These are phyloP conservation scores for Chironomus striatipennis DNA, from an alignment of 1,140 invertebrate genomes.

Conservation along the genomic window DNA sequence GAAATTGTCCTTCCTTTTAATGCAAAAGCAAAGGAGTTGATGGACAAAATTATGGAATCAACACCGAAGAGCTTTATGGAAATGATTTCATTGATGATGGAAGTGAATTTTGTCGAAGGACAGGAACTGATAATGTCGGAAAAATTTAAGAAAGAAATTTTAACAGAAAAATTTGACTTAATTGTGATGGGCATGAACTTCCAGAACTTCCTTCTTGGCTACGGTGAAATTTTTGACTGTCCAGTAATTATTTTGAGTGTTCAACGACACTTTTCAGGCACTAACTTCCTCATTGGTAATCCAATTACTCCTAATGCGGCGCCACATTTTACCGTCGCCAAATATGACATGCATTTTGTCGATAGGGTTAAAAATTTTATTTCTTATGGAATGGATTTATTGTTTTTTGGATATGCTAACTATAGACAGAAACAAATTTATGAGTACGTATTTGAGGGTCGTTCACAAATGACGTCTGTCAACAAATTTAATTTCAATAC, in stretches of 20 bases:
- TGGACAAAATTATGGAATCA: neutral
- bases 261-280: conserved; percentile 25
- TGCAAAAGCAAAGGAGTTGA: neutral
- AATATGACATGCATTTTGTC: conserved; percentile 19
- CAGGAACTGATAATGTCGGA: neutral
- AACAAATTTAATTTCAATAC: too few relatives aligned
- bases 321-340: conserved; percentile 24
- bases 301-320: conserved; percentile 32
- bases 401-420: conserved; percentile 26
- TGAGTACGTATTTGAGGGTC: too few relatives aligned
- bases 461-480: too few relatives aligned
- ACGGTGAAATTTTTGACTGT: conserved; percentile 32
- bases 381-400: neutral
- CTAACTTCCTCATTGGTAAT: conserved; percentile 31
- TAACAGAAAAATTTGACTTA: conserved; percentile 31
- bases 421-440: neutral
- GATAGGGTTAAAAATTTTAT: conserved; percentile 24
- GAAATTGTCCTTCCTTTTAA: neutral
- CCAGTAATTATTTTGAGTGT: conserved; percentile 33
- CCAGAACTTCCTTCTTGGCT: conserved; percentile 34
- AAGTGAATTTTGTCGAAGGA: neutral
- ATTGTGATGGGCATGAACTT: conserved; percentile 34
- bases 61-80: neutral
- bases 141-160: neutral
- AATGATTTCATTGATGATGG: neutral